phyloP scores from a whole-genome alignment of 2,113 vertebrate genomes.

The Halcyon senegalensis region DNA sequence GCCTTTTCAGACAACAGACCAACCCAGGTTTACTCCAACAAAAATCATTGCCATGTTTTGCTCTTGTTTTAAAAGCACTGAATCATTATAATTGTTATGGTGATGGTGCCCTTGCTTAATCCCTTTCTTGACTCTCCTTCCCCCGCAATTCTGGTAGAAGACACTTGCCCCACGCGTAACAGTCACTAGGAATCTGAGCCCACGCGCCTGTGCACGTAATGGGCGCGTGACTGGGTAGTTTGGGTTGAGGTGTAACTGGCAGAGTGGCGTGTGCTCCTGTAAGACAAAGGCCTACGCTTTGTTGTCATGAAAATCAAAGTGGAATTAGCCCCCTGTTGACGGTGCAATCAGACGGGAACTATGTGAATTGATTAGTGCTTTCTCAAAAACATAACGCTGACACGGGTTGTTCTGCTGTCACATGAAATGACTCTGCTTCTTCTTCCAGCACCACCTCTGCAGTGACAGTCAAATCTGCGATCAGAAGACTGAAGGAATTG shows the following conservation, averaged over 20 bases:
- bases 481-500: conserved; percentile 97
- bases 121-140: not conserved
- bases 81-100: not conserved
- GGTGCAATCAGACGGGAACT: not conserved
- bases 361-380: not conserved
- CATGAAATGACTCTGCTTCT: conserved; percentile 29
- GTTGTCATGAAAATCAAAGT: not conserved
- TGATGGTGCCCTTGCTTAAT: not conserved
- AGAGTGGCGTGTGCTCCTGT: not conserved
- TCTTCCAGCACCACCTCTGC: conserved; percentile 93
- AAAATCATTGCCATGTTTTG: not conserved
- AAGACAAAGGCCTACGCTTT: not conserved
- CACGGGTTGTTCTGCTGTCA: not conserved
- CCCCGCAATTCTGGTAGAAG: not conserved
- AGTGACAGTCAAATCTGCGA: conserved; percentile 97
- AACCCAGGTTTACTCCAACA: not conserved
- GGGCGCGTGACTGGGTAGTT: fast-evolving
- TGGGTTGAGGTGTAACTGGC: not conserved
- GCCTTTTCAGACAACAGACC: not conserved
- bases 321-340: not conserved
- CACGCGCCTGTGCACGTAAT: fast-evolving
- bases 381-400: not conserved
- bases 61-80: not conserved
- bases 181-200: not conserved
- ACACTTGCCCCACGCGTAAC: fast-evolving